These are phyloP conservation scores for Hirundichthys speculiger DNA, from an alignment of 2,113 vertebrate species.

Conservation along the genomic window DNA sequence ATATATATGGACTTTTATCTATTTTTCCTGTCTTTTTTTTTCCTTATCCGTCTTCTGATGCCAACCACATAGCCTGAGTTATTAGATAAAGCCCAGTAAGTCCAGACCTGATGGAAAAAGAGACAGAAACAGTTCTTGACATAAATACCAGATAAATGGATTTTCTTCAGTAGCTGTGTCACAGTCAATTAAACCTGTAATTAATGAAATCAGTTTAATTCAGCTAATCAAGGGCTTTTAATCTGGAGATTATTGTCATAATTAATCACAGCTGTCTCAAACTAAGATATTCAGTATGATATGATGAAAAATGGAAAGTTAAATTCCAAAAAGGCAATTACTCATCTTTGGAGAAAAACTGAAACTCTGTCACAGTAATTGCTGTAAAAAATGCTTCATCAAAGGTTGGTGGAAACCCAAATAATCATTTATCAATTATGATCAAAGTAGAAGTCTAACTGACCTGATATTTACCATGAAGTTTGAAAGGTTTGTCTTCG, in stretches of 20 bases:
- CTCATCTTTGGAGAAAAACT: neutral
- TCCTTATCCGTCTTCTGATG: neutral
- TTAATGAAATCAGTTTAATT: slow-evolving; percentile 57
- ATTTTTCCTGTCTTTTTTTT: too few relatives aligned
- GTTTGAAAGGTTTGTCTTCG: too few relatives aligned
- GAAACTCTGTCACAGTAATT: too few relatives aligned
- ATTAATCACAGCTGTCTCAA: slow-evolving; percentile 57
- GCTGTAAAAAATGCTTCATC: too few relatives aligned
- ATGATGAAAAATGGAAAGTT: slow-evolving; percentile 24
- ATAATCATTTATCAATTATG: too few relatives aligned
- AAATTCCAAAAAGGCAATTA: neutral
- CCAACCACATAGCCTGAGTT: neutral
- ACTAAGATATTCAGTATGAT: slow-evolving; percentile 35
- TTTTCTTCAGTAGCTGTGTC: slow-evolving; percentile 42
- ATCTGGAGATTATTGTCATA: slow-evolving; percentile 46
- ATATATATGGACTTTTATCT: neutral
- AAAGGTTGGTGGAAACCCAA: too few relatives aligned
- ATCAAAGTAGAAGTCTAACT: too few relatives aligned
- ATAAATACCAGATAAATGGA: slow-evolving; percentile 20
- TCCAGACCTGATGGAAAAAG: neutral
- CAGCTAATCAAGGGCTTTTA: slow-evolving; percentile 50
- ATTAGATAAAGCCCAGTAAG: neutral
- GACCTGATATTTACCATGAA: too few relatives aligned
- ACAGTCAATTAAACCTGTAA: slow-evolving; percentile 60
- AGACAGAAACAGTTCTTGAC: slow-evolving; percentile 1